Base-by-base conservation (phyloP, 2,113 vertebrate genomes). In the Paraplagusia blochii region DNA sequence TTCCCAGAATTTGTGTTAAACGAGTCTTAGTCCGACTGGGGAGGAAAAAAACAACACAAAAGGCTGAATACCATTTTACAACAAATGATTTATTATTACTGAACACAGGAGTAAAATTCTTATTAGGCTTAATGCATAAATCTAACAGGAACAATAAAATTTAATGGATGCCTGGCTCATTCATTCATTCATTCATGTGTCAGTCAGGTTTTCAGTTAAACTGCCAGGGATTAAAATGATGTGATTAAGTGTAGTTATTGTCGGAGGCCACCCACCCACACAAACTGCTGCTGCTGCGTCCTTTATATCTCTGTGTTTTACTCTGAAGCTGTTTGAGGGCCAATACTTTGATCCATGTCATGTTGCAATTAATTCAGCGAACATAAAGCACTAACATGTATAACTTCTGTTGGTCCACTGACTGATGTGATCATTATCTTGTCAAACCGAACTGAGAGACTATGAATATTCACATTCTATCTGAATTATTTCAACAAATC, bases 351-450 rank as follows among this genome's bases (percentile, higher is more conserved):
- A 79, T 73, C 33, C 12, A 3, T 56, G 63, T 77, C 58, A 71
- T 49, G 72, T 72, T 70, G 73, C 63, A 71, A 73, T 68, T 64
- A 53, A 74, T 59, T 29, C 6, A 29, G 22, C 22, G 22, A 2
- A 29, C 22, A 29, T 29, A 29, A 29, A 29, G 22, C 22, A 29
- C 22, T 29, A 2, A 29, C 22, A 29, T 29, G 22, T 29, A 29
- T 4, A 29, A 29, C 22, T 6, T 6, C 47, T 11, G 45, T 45
- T 50, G 47, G 67, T 72, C 76, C 69, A 44, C 1, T 48, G 43
- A 53, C 65, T 66, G 73, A 66, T 79, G 68, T 81, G 63, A 66
- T 77, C 58, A 77, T 81, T 85, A 74, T 85, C 80, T 66, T 74
- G 75, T 66, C 73, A 70, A n/a, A 22, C 38, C 76, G 77, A 73